These are phyloP conservation scores for Digitonthophagus gazella DNA, from an alignment of 2,888 invertebrate species.

Conservation along the genomic window DNA sequence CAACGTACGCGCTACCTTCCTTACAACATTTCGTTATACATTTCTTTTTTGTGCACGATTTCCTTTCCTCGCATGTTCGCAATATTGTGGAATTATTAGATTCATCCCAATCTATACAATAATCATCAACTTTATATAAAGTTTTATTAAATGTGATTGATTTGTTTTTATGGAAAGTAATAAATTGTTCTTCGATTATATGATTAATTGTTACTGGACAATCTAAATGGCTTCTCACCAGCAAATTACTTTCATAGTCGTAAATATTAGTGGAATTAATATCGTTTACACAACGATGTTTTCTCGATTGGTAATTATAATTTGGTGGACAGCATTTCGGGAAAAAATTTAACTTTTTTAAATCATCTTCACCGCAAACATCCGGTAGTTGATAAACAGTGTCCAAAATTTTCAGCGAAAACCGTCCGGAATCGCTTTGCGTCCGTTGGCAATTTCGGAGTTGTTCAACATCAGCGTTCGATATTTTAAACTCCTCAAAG, in stretches of 20 bases:
- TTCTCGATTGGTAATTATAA: conserved; percentile 25
- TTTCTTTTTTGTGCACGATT: neutral
- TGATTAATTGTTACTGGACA: neutral
- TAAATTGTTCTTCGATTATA: neutral
- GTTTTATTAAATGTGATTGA: neutral
- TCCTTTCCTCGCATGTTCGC: neutral
- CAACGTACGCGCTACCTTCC: neutral
- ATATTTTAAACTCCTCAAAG: neutral
- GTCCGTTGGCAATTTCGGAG: neutral
- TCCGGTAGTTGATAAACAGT: neutral
- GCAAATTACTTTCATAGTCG: neutral
- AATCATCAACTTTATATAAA: neutral
- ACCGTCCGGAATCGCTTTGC: neutral
- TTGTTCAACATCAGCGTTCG: neutral
- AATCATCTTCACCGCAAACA: neutral
- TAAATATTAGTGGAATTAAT: neutral
- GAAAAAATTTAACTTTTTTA: conserved; percentile 4
- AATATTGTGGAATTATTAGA: neutral
- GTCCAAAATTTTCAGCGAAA: neutral
- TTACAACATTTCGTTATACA: neutral
- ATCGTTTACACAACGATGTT: neutral
- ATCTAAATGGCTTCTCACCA: neutral
- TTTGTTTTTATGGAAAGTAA: neutral
- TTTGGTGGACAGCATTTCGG: conserved; percentile 33
- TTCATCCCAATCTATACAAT: neutral